Base-by-base conservation (phyloP, 2,113 vertebrate species). In the Protobothrops flavoviridis region DNA sequence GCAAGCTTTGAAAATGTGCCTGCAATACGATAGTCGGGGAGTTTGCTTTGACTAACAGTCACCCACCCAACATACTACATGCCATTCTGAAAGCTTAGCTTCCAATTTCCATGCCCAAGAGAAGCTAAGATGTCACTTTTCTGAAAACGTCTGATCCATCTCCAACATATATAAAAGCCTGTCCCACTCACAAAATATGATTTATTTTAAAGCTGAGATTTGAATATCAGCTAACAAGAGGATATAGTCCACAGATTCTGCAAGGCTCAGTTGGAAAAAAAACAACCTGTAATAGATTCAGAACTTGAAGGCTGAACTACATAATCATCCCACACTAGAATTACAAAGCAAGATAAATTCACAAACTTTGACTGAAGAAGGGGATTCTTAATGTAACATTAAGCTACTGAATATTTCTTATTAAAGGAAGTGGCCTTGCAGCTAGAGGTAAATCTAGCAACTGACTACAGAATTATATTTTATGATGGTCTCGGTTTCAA, bases 1-100 rank as follows among this genome's bases (percentile, higher is more conserved):
- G 52, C 87, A 74, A 56, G 92, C 92, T 92, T 89, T 92, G 61
- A 92, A 92, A 92, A 92, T 92, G 92, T 56, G 92, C 87, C 43
- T 74, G 50, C 33, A 89, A 89, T 45, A 92, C 5, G 87, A 92
- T 92, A 89, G 59, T 29, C 8, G 23, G 87, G 48, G 61, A 81
- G 87, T 85, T 88, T 5, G 69, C 91, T 45, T 61, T 57, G 74
- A 26, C n/a, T 29, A 56, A 91, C 64, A 92, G 12, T 57, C 92
- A 87, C 69, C 29, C 26, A 48, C 33, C 85, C 61, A 90, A 93
- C 85, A 74, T 56, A n/a, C 89, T 48, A 55, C 50, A 88, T 39
- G 89, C 6, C 10, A 88, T 50, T 69, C 91, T 93, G 45, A 92
- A 93, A 93, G 13, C 24, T 55, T 89, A 9, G 13, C 87, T 48